Evolutionary conservation across 2,888 invertebrate genomes (phyloP).

Genomic region (Lagria hirta): DNA sequence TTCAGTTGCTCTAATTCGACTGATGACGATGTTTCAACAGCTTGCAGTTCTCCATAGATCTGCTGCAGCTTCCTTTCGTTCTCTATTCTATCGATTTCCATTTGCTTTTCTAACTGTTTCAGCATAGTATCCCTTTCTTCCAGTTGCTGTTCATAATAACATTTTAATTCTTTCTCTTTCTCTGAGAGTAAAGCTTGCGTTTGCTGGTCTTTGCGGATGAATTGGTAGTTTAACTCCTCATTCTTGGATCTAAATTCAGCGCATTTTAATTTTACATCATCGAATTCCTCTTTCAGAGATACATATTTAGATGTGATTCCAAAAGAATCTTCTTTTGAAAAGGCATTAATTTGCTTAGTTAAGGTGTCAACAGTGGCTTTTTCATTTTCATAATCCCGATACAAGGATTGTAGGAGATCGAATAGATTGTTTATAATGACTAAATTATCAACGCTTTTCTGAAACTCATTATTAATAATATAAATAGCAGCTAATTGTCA

Average conservation of each 20-base stretch:
- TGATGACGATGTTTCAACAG: conserved; percentile 22
- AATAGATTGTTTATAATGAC: too few species aligned
- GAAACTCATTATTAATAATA: too few species aligned
- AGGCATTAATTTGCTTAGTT: too few species aligned
- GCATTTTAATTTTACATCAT: conserved; percentile 9
- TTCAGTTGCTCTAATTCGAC: conserved; percentile 29
- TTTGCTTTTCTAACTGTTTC: conserved; percentile 2
- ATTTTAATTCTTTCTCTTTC: conserved; percentile 4
- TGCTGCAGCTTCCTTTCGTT: conserved; percentile 17
- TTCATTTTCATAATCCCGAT: too few species aligned
- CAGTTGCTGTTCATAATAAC: conserved; percentile 3
- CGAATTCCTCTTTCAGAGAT: neutral
- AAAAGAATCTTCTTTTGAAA: conserved; percentile 10
- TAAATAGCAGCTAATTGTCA: too few species aligned
- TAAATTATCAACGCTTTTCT: too few species aligned
- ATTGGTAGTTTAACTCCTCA: conserved; percentile 10
- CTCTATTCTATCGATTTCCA: neutral
- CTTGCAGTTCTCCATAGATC: conserved; percentile 24
- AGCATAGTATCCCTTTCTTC: conserved; percentile 6
- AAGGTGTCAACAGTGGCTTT: too few species aligned
- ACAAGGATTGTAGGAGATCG: too few species aligned
- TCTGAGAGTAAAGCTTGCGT: neutral
- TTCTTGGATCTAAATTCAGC: too few species aligned
- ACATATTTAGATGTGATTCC: conserved; percentile 9
- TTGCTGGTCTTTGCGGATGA: conserved; percentile 7